phyloP scores from a whole-genome alignment of 1,140 invertebrate species.

The Zaprionus davidi region DNA sequence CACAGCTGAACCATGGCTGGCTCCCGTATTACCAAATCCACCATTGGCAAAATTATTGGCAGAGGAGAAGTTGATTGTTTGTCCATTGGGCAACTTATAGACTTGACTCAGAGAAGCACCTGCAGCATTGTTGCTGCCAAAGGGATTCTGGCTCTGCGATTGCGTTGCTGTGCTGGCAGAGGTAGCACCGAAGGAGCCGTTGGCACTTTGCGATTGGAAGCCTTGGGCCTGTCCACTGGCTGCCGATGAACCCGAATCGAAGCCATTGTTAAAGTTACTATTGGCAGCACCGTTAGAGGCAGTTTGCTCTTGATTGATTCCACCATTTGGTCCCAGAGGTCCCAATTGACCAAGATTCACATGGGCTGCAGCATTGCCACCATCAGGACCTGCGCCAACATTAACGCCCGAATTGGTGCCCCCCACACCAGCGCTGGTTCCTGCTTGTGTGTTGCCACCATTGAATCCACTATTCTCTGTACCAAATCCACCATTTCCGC shows the following conservation, averaged over 20 bases:
- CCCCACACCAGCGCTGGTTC: conserved; percentile 46
- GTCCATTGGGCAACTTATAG: conserved; percentile 80
- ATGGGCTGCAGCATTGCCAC: conserved; percentile 62
- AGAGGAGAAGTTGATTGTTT: conserved; percentile 79
- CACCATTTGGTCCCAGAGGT: conserved; percentile 59
- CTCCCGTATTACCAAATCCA: conserved; percentile 69
- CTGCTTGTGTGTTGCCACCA: conserved; percentile 39
- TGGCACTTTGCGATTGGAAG: conserved; percentile 67
- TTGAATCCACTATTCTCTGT: neutral
- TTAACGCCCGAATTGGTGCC: conserved; percentile 54
- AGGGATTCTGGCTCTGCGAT: conserved; percentile 64
- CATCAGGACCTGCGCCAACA: conserved; percentile 60
- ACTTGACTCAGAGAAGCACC: conserved; percentile 78
- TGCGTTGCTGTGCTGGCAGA: conserved; percentile 80
- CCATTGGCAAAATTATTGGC: conserved; percentile 83
- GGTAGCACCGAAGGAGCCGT: conserved; percentile 80
- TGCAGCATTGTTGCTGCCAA: conserved; percentile 72
- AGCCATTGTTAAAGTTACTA: conserved; percentile 53
- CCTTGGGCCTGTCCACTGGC: conserved; percentile 75
- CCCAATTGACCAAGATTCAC: conserved; percentile 50
- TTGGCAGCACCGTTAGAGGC: conserved; percentile 68
- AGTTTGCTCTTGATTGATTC: conserved; percentile 71
- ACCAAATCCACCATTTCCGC: neutral
- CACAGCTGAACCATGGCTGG: conserved; percentile 69
- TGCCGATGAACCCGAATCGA: conserved; percentile 58